Conservation (phyloP, 2,888 invertebrate species). For the Latrodectus hesperus region DNA sequence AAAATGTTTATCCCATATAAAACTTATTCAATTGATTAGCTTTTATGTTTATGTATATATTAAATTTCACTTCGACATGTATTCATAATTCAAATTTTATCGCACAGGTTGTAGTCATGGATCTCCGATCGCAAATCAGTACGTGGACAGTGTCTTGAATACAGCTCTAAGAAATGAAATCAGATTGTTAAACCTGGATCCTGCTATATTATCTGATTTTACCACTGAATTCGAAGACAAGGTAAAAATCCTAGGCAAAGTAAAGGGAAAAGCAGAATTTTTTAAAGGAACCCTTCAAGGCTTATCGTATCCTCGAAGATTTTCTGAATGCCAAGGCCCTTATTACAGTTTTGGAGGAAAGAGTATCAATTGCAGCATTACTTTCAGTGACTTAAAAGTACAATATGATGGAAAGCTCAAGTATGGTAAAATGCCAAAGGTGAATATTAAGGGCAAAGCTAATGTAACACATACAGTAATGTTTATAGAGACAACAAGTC, state of each 20-base stretch:
- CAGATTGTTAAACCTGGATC: constrained; percentile 32
- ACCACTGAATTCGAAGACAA: constrained; percentile 58
- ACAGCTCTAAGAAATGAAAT: constrained; percentile 51
- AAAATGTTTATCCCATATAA: no score
- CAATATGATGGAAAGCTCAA: constrained; percentile 60
- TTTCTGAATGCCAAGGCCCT: constrained; percentile 59
- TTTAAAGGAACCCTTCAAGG: constrained; percentile 46
- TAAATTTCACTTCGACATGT: no score
- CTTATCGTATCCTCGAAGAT: constrained; percentile 31
- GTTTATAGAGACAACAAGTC: constrained; percentile 26
- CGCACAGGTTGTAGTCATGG: constrained; percentile 26
- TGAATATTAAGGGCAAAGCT: constrained; percentile 59
- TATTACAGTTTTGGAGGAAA: constrained; percentile 48
- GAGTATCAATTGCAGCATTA: constrained; percentile 54
- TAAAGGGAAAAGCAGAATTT: constrained; percentile 59
- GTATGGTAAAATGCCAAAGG: constrained; percentile 64
- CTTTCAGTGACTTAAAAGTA: constrained; percentile 36
- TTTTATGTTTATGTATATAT: no score
- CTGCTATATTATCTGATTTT: constrained; percentile 41
- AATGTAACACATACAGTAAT: constrained; percentile 43
- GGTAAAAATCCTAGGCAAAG: constrained; percentile 56
- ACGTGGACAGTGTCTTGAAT: constrained; percentile 54
- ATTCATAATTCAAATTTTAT: no score
- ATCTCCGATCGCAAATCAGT: constrained; percentile 61
- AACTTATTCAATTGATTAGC: no score